Evolutionary conservation across 1,140 invertebrate species (phyloP), one percentile per base, ranked within the genome.

Genomic region (Coptotermes formosanus): DNA sequence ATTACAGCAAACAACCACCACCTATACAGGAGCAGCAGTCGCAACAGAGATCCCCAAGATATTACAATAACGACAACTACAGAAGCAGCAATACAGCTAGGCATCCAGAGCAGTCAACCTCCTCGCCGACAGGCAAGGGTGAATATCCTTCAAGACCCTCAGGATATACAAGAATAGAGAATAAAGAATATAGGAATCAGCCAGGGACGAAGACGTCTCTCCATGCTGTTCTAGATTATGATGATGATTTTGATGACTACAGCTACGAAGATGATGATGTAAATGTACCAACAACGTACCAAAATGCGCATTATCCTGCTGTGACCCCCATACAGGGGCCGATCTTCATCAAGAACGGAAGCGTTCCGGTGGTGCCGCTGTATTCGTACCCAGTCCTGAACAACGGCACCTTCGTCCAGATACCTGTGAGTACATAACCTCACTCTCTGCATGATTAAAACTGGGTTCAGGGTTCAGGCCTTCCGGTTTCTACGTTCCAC

Each of bases 391-490:
- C 95, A 19, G 94, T 95, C 85, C 90, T 96, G 87, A 96, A 96
- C 90, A 97, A 97, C 91, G 96, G 96, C 86, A 94, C 94, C 25
- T 95, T 96, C 89, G 93, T 97, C 85, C 96, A 97, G 92, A 97
- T 97, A 92, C 96, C 96, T 90, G 96, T 97, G 92, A 96, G 95
- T 94, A 86, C 14, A 45, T 0, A 64, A 21, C 59, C 7, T 32
- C 48, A 30, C 6, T 30, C n/a, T 75, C 25, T 55, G 52, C 52
- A 55, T 55, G 52, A 55, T 16, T 12, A 4, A 48, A 55, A 55
- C 4, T 55, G 52, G 52, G 52, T 21, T 38, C 2, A 38, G 38
- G 38, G 4, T 38, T 38, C 38, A 38, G 38, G 38, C 4, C 38
- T 38, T 38, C 38, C 4, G 38, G 38, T 38, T 38, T 38, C 2